Evolutionary conservation across 2,113 vertebrate species (phyloP), one percentile per base, ranked within the genome.

Genomic region (Rallus limicola): DNA sequence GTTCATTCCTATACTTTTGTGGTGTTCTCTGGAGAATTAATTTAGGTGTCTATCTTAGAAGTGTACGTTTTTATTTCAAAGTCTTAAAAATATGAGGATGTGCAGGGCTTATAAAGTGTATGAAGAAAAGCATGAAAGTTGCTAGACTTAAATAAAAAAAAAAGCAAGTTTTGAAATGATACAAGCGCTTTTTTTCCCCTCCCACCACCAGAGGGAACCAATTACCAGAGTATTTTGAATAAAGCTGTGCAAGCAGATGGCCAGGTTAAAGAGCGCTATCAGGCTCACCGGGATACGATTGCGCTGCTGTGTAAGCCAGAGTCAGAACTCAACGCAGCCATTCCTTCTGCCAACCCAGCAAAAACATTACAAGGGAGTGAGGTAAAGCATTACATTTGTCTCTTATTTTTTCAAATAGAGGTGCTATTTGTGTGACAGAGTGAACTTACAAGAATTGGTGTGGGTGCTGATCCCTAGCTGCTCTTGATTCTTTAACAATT

Each of bases 281-380:
- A 98, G 89, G 55, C 98, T 84, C 99, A 99, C 95, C 98, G 99
- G 34, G 99, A 99, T 62, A 99, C 99, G 34, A 99, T 99, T 69
- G 96, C 98, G 5, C 98, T 99, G 50, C 98, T 99, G 63, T 99
- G 99, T 95, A 99, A 99, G 95, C 97, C 99, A 1, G 99, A 99
- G 96, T 93, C 97, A 5, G 99, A 99, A 86, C 98, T 99, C 86
- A 98, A 97, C 0, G 98, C 99, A 4, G 99, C 99, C 90, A 99
- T 99, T 96, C 99, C 99, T 80, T 99, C 99, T 58, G 99, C 99
- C 64, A 99, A 99, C 97, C 99, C 99, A 16, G 98, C 99, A 67
- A 99, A 99, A 97, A 99, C 99, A 21, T 97, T 99, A 82, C 99
- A 99, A 96, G 99, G 99, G 96, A 99, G 98, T 34, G 99, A 99